A percentile compares a stretch with the other conserved stretches of the same genome.
Evolutionary conservation across 1,140 invertebrate genomes (phyloP).

Genomic region (Saccostrea echinata): DNA sequence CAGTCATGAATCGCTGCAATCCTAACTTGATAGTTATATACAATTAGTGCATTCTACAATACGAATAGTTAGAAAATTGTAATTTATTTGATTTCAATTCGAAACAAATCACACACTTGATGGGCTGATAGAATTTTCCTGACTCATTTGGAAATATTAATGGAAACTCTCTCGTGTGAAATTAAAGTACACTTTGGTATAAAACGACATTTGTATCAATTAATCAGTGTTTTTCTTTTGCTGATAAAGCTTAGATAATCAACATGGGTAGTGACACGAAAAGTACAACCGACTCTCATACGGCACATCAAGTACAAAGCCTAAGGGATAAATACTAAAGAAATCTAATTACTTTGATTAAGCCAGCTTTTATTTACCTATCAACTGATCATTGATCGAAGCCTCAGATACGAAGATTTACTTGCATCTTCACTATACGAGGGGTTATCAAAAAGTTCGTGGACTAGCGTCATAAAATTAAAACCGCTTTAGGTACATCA

Average conservation of each 20-base stretch:
- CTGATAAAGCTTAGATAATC: not conserved
- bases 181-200: not conserved
- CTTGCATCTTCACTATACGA: not conserved
- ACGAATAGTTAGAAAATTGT: not conserved
- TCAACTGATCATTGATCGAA: not conserved
- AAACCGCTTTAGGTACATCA: no score
- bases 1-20: not conserved
- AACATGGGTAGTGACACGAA: not conserved
- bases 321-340: not conserved
- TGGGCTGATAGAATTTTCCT: not conserved
- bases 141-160: not conserved
- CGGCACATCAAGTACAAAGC: not conserved
- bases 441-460: no score
- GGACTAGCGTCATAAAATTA: no score
- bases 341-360: not conserved
- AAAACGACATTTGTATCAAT: not conserved
- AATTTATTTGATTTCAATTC: no score
- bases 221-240: not conserved
- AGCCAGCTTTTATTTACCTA: not conserved
- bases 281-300: not conserved
- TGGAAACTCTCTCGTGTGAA: not conserved
- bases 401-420: not conserved
- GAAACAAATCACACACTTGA: no score
- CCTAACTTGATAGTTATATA: not conserved
- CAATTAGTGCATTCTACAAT: not conserved